phyloP scores from a whole-genome alignment of 2,797 vertebrate genomes.

The Coilia nasus region DNA sequence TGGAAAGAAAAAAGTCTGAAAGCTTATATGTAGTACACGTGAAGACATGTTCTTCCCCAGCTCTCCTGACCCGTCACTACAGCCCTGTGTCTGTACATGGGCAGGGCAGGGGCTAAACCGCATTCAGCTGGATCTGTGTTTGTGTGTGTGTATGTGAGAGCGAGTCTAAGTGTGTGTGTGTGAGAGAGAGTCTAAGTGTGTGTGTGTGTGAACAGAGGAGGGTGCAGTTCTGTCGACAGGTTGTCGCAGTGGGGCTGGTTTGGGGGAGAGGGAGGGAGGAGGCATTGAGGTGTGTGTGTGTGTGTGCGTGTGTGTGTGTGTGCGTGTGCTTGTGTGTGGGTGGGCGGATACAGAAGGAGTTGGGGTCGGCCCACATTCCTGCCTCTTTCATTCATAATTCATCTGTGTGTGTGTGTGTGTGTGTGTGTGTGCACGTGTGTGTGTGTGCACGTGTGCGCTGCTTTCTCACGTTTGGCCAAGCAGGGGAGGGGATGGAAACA shows the following conservation, averaged over 20 bases:
- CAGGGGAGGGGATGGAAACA: no score
- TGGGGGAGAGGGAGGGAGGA: background rate
- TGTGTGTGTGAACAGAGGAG: slow-evolving; percentile 2
- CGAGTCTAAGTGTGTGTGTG: background rate
- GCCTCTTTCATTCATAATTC: slow-evolving; percentile 23
- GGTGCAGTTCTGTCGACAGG: background rate
- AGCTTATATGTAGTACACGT: background rate
- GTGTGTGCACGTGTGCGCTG: no score
- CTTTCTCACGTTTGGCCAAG: background rate
- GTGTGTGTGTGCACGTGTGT: no score
- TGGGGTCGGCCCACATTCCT: background rate
- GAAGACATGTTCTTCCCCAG: background rate
- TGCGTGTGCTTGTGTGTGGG: background rate
- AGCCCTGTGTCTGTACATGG: background rate
- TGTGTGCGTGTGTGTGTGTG: background rate
- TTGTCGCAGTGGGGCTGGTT: background rate
- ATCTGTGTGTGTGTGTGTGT: no score
- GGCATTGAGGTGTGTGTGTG: background rate
- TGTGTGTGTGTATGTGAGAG: background rate
- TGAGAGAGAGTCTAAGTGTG: background rate
- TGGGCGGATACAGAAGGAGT: background rate
- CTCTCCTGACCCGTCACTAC: background rate
- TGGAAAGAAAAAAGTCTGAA: background rate
- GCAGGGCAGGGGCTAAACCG: background rate
- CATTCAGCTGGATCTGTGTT: background rate